phyloP scores from a whole-genome alignment of 2,113 vertebrate genomes.

The Platanista minor region DNA sequence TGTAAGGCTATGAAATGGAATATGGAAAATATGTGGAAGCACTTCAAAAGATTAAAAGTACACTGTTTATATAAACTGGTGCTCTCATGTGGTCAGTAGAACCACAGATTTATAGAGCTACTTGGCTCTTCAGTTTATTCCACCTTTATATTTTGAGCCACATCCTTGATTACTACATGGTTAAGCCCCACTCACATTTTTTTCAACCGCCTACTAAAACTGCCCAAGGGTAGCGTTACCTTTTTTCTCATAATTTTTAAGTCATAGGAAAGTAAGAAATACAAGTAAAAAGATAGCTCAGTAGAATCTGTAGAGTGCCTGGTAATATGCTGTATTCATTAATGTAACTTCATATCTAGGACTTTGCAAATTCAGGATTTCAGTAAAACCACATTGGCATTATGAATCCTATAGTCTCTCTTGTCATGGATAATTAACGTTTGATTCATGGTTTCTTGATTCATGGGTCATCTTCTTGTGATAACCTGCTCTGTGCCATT shows the following conservation, averaged over 20 bases:
- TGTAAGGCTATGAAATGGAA: constrained; percentile 11
- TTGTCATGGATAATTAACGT: not conserved
- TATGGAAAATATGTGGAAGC: constrained; percentile 55
- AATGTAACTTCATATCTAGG: not conserved
- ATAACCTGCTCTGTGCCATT: not conserved
- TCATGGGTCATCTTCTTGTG: not conserved
- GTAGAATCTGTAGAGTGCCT: not conserved
- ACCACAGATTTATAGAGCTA: constrained; percentile 22
- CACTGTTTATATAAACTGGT: constrained; percentile 42
- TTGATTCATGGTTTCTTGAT: not conserved
- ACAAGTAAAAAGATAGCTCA: not conserved
- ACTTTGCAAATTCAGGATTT: not conserved
- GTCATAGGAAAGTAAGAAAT: not conserved
- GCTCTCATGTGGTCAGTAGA: constrained; percentile 40
- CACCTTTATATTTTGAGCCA: constrained; percentile 47
- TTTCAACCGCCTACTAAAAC: constrained; percentile 20
- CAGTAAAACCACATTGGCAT: not conserved
- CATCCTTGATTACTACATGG: constrained; percentile 51
- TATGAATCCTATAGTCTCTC: not conserved
- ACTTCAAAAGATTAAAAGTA: constrained; percentile 56
- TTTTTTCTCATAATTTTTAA: constrained; percentile 3
- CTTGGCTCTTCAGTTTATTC: constrained; percentile 9
- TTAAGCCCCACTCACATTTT: not conserved
- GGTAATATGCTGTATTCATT: not conserved
- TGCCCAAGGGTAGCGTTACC: constrained; percentile 17